Conservation (phyloP, 2,113 vertebrate genomes). For the Pycnonotus jocosus region DNA sequence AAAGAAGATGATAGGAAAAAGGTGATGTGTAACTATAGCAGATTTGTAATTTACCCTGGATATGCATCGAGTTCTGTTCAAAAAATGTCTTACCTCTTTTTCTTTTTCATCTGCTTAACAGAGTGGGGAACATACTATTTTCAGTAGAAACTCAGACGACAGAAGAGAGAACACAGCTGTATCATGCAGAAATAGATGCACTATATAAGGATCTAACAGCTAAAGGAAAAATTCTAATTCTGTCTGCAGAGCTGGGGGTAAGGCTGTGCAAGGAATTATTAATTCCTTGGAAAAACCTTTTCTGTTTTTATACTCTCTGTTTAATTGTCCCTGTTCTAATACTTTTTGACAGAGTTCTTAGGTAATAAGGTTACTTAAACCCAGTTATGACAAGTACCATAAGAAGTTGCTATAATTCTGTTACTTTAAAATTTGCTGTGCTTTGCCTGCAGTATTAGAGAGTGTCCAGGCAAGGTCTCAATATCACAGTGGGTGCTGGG, state of each 20-base stretch:
- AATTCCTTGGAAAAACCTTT: neutral
- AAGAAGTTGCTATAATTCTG: neutral
- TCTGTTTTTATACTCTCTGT: neutral
- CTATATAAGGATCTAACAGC: conserved; percentile 94
- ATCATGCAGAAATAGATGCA: conserved; percentile 94
- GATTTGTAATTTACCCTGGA: neutral
- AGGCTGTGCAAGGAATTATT: neutral
- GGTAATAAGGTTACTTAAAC: neutral
- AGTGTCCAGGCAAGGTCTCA: neutral
- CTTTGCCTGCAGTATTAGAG: neutral
- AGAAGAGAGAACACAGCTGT: conserved; percentile 92
- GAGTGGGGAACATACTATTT: conserved; percentile 95
- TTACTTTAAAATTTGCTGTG: neutral
- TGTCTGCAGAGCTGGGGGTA: conserved; percentile 93
- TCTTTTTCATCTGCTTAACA: conserved; percentile 40
- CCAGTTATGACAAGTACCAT: neutral
- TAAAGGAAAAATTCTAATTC: conserved; percentile 90
- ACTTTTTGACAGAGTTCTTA: neutral
- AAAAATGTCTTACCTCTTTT: neutral
- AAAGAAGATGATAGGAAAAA: neutral
- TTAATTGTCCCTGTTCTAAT: neutral
- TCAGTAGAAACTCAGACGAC: conserved; percentile 97
- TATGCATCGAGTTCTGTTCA: neutral
- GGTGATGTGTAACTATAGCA: neutral
- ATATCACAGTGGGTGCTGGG: neutral